Evolutionary conservation across 2,797 vertebrate genomes (phyloP), one percentile per base, ranked within the genome.

Genomic region (Acanthurus leucopareius): DNA sequence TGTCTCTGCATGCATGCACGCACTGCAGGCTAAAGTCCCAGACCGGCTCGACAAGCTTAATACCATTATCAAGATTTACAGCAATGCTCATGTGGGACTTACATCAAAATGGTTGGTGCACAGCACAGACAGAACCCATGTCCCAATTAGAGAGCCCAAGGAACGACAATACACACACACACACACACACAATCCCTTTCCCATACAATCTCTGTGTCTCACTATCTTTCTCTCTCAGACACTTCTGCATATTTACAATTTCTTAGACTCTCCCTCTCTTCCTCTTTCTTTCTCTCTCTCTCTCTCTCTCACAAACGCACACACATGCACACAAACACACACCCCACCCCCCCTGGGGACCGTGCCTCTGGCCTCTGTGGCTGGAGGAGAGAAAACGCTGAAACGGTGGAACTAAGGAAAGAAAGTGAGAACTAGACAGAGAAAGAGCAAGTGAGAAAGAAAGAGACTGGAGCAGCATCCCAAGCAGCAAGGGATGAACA

Each of bases 31-130:
- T 77, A 56, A 77, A 85, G 83, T 88, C 87, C 77, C 89, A 82
- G 87, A 83, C 82, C 72, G 57, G 75, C 89, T 88, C 77, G 67
- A 91, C 86, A 86, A 90, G 86, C 87, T 90, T 92, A 88, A 91
- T 88, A 89, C 89, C 88, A 90, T 92, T 93, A 95, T 92, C 90
- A 92, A 94, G 93, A 95, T 94, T 93, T 94, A 93, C 90, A 91
- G 90, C 62, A 9, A 92, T 83, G 91, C 89, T 92, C 91, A 92
- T 90, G 86, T 86, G 90, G 90, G 89, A 92, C 89, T 86, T 88
- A 77, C 83, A 90, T 92, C 88, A 91, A 92, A 93, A 91, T 91
- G 89, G 89, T 87, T 85, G 83, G 86, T 88, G 85, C 71, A 83
- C 73, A 80, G 91, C 87, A 80, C 86, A 89, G 83, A 89, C 77